phyloP scores from a whole-genome alignment of 2,888 invertebrate genomes.

The Tortricodes alternella region DNA sequence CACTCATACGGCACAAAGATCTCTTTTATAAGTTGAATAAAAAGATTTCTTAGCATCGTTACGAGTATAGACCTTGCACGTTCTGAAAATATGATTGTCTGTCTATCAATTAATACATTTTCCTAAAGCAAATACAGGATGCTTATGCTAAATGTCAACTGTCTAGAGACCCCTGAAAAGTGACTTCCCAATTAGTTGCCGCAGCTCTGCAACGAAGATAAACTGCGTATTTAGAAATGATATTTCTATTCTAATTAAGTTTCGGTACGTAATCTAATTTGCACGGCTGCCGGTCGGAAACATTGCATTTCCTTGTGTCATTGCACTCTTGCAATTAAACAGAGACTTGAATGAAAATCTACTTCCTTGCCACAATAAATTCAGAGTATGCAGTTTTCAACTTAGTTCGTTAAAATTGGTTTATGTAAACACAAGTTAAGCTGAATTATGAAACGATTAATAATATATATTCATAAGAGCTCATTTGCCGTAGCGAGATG shows the following conservation, averaged over 20 bases:
- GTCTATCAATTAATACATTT: no score
- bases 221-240: slow-evolving; percentile 32
- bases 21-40: no score
- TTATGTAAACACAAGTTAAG: slow-evolving; percentile 23
- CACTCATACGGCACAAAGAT: no score
- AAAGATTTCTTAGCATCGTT: no score
- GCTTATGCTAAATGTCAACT: no score
- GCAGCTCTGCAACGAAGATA: background rate
- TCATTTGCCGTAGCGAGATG: background rate
- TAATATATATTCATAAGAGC: background rate
- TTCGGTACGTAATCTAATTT: slow-evolving; percentile 42
- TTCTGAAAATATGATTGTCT: no score
- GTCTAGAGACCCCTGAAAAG: no score
- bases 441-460: slow-evolving; percentile 16
- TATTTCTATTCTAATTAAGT: slow-evolving; percentile 43
- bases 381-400: slow-evolving; percentile 26
- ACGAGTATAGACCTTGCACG: no score
- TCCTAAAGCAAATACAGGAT: no score
- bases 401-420: slow-evolving; percentile 29
- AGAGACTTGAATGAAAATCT: slow-evolving; percentile 33
- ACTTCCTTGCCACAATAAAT: slow-evolving; percentile 27
- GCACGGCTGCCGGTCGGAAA: slow-evolving; percentile 39
- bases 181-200: background rate
- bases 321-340: slow-evolving; percentile 41
- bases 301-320: slow-evolving; percentile 39